Conservation (phyloP, 2,888 invertebrate genomes). For the Apodemia zela region DNA sequence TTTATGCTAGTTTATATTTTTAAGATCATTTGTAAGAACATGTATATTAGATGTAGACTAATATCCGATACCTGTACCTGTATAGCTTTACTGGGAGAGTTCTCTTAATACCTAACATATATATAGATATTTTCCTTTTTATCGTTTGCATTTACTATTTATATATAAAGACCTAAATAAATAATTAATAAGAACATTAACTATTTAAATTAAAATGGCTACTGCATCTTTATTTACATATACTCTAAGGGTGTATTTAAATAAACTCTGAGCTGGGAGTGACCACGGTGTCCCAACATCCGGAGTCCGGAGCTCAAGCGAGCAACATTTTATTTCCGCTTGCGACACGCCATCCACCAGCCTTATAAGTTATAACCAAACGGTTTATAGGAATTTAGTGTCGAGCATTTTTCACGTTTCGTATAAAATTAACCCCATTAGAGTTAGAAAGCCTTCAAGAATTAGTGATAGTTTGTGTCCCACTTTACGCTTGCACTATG, state of each 20-base stretch:
- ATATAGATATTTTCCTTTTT: background rate
- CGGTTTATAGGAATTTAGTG: background rate
- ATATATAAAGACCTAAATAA: background rate
- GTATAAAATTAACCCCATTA: background rate
- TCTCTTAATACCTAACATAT: background rate
- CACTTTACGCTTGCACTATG: background rate
- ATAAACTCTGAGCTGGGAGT: background rate
- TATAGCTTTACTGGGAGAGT: background rate
- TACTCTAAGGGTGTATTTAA: background rate
- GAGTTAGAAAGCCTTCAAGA: background rate
- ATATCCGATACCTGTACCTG: background rate
- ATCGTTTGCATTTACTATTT: background rate
- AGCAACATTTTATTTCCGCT: background rate
- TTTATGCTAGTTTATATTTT: too few species aligned
- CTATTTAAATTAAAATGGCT: too few species aligned
- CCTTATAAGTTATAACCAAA: too few species aligned
- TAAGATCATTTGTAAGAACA: too few species aligned
- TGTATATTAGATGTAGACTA: background rate
- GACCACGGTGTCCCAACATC: background rate
- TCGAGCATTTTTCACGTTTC: background rate
- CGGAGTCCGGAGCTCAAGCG: background rate
- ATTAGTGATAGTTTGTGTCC: background rate
- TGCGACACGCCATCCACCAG: background rate
- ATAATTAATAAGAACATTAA: too few species aligned
- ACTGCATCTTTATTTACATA: background rate